phyloP scores from a whole-genome alignment of 2,888 invertebrate species.

The Allolobophora icterica region DNA sequence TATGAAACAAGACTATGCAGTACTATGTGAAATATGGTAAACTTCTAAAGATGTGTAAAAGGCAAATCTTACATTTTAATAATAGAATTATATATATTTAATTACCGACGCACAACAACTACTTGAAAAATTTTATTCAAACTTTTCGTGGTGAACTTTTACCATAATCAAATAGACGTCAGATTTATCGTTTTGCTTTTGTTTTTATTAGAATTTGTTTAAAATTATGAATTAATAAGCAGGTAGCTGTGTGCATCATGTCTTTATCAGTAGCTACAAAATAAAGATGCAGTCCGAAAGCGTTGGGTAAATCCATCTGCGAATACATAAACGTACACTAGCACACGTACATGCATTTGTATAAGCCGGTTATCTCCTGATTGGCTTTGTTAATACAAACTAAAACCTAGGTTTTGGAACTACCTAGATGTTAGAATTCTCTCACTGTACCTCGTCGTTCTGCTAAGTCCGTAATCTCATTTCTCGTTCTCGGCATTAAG shows the following conservation, averaged over 20 bases:
- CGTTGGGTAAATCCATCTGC: background rate
- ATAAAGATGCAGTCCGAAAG: background rate
- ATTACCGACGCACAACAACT: background rate
- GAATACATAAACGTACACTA: background rate
- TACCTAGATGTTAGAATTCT: too few species aligned
- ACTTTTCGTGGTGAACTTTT: background rate
- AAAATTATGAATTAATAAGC: background rate
- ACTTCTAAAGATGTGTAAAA: background rate
- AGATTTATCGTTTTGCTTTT: background rate
- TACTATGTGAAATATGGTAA: background rate
- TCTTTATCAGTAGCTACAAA: background rate
- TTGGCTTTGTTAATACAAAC: background rate
- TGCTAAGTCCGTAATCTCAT: too few species aligned
- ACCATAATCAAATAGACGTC: background rate
- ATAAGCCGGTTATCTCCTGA: background rate
- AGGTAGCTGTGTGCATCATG: background rate
- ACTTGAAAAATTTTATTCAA: background rate
- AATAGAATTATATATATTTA: background rate
- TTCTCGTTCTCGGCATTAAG: too few species aligned
- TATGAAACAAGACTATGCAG: background rate
- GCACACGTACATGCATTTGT: background rate
- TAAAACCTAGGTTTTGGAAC: background rate
- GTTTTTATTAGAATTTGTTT: background rate
- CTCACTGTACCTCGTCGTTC: too few species aligned
- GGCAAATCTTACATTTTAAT: background rate